Evolutionary conservation across 2,888 invertebrate species (phyloP), one percentile per base, ranked within the genome.

Genomic region (Coronaproctus castanopsis): DNA sequence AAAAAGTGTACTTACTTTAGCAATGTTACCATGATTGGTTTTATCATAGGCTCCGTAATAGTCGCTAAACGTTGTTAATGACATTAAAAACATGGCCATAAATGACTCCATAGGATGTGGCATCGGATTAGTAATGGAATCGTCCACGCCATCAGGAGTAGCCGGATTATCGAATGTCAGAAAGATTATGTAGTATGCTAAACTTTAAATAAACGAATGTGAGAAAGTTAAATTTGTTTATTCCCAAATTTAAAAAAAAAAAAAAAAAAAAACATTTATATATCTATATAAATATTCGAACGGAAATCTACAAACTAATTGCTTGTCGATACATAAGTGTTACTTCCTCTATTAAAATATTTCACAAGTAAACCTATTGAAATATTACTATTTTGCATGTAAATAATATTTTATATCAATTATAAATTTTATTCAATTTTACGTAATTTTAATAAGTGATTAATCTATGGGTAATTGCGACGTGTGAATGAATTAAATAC

Each of bases 51-150:
- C 88, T 36, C 82, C 82, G 69, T 91, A 97, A 70, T 95, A 92
- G 69, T 92, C 91, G 0, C 89, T 92, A 71, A 97, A 96, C 66
- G 93, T 93, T 1, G 95, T 92, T 67, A 97, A 78, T 0, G 96
- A 97, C 91, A 97, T 96, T 58, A 97, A 80, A 71, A 97, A 97
- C 91, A 97, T 95, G 0, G 92, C 92, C 80, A 97, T 90, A 48
- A 96, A 80, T 19, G 93, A 89, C 73, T 96, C 96, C 74, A 87
- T 84, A 0, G 95, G 90, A 23, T 89, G 87, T 0, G 87, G 85
- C 81, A 90, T 85, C 0, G 90, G 90, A 74, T 90, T 90, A 14
- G 83, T 79, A 8, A 82, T 79, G 0, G 85, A 81, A 68, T 88
- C 88, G 68, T 87, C 87, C 5, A 83, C 80, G 1, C 86, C 87